Percentiles rank a stretch among this genome's conserved stretches.
Conservation (phyloP, 2,888 invertebrate genomes). For the Emmelina monodactyla region DNA sequence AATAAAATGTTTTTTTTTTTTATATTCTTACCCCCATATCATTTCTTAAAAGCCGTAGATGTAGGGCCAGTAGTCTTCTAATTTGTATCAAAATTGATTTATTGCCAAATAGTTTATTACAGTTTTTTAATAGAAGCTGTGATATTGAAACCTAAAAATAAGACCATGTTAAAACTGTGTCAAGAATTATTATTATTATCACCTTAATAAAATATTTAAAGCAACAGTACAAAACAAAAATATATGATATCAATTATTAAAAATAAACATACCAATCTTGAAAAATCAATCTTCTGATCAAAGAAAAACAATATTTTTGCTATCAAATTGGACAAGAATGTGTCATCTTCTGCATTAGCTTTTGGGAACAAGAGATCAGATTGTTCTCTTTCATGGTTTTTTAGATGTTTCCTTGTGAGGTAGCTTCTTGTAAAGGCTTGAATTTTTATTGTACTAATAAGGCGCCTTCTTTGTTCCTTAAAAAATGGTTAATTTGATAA, state of each 20-base stretch:
- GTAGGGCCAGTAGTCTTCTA: conserved; percentile 43
- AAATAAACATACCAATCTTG: conserved; percentile 49
- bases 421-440: conserved; percentile 84
- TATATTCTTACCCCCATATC: conserved; percentile 35
- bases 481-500: no score
- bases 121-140: conserved; percentile 60
- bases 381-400: conserved; percentile 69
- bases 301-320: conserved; percentile 82
- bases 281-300: conserved; percentile 67
- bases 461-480: conserved; percentile 74
- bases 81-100: conserved; percentile 40
- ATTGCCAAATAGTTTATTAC: conserved; percentile 46
- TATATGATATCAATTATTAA: conserved; percentile 3
- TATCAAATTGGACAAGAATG: conserved; percentile 64
- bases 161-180: conserved; percentile 1
- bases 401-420: conserved; percentile 71
- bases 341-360: conserved; percentile 46
- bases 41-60: conserved; percentile 40
- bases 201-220: neutral
- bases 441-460: conserved; percentile 80
- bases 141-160: conserved; percentile 57
- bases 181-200: neutral
- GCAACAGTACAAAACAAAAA: conserved; percentile 3
- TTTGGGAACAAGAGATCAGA: conserved; percentile 72
- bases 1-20: neutral